Conservation (phyloP, 1,140 invertebrate genomes). For the Apis dorsata region DNA sequence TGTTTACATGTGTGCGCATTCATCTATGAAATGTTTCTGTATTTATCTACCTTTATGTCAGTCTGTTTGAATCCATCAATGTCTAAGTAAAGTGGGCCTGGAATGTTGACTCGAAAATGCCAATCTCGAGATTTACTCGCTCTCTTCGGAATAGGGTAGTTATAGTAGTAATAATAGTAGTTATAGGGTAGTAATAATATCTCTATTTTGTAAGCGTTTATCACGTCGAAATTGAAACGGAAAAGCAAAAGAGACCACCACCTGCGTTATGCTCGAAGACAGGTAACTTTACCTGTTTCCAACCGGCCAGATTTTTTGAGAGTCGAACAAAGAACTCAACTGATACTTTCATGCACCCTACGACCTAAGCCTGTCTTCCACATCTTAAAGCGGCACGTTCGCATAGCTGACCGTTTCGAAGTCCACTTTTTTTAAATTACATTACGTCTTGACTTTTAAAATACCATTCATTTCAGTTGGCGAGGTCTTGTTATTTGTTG, state of each 20-base stretch:
- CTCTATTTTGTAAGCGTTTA: not conserved
- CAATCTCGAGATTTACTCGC: conserved; percentile 27
- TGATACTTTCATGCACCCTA: conserved; percentile 41
- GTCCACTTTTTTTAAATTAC: conserved; percentile 2
- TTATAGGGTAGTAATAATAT: too few species aligned
- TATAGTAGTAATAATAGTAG: too few species aligned
- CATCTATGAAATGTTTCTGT: not conserved
- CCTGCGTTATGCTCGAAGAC: conserved; percentile 49
- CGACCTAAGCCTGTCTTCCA: conserved; percentile 36
- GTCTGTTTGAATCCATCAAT: not conserved
- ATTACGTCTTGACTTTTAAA: not conserved
- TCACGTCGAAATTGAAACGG: conserved; percentile 29
- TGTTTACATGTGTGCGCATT: not conserved
- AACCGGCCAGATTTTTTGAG: conserved; percentile 52
- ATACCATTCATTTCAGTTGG: too few species aligned
- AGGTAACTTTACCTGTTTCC: conserved; percentile 59
- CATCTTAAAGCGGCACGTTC: conserved; percentile 36
- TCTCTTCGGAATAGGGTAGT: not conserved
- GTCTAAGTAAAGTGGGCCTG: conserved; percentile 4
- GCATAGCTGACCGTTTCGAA: conserved; percentile 12
- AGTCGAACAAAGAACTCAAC: conserved; percentile 61
- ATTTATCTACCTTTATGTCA: not conserved
- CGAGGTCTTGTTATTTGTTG: not conserved
- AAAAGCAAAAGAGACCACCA: conserved; percentile 52
- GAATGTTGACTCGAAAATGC: conserved; percentile 6